Evolutionary conservation across 2,888 invertebrate species (phyloP).

Genomic region (Vesta saturnalis): DNA sequence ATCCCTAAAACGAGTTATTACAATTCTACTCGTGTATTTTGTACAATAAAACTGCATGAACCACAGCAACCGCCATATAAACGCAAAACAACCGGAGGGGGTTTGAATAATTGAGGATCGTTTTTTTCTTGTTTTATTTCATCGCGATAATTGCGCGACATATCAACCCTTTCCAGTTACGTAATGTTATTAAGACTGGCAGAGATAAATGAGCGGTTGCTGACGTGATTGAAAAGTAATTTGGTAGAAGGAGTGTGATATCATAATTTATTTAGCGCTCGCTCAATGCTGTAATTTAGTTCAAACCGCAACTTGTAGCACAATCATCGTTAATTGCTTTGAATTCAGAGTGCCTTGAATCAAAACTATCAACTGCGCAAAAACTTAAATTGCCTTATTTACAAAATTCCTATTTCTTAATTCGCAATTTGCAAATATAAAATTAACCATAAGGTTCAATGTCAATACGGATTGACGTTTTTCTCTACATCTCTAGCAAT

Average conservation of each 20-base stretch:
- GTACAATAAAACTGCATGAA: slow-evolving; percentile 21
- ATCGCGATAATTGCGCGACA: slow-evolving; percentile 26
- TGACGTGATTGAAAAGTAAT: slow-evolving; percentile 40
- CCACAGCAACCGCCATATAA: slow-evolving; percentile 4
- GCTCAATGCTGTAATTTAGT: slow-evolving; percentile 42
- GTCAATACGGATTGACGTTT: too few species aligned
- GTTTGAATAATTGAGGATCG: slow-evolving; percentile 6
- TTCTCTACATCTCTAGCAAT: too few species aligned
- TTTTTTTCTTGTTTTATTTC: slow-evolving; percentile 15
- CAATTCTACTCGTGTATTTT: slow-evolving; percentile 12
- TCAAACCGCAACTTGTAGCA: slow-evolving; percentile 41
- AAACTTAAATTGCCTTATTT: slow-evolving; percentile 27
- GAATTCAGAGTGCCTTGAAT: slow-evolving; percentile 36
- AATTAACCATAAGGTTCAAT: too few species aligned
- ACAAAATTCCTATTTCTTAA: not conserved
- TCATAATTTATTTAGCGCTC: slow-evolving; percentile 42
- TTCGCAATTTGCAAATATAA: too few species aligned
- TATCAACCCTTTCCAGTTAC: slow-evolving; percentile 19
- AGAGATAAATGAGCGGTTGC: slow-evolving; percentile 38
- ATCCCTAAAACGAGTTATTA: not conserved
- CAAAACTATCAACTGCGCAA: slow-evolving; percentile 33
- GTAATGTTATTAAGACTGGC: slow-evolving; percentile 33
- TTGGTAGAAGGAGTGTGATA: slow-evolving; percentile 40
- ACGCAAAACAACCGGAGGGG: slow-evolving; percentile 7
- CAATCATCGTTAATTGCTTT: slow-evolving; percentile 42